Evolutionary conservation across 2,888 invertebrate genomes (phyloP).

Genomic region (Pyrocoelia pectoralis): DNA sequence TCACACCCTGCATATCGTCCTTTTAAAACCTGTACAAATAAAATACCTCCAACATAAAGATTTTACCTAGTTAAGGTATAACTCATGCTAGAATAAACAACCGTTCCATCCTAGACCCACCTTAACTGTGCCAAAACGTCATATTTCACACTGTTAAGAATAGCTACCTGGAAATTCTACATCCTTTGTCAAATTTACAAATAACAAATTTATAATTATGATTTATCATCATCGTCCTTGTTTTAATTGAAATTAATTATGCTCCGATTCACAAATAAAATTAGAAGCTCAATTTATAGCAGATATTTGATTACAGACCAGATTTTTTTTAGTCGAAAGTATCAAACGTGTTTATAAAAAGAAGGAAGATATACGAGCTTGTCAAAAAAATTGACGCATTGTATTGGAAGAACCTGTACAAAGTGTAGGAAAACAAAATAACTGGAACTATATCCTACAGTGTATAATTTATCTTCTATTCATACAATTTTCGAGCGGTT

Average conservation of each 20-base stretch:
- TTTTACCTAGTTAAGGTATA: constrained; percentile 11
- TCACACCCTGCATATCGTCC: constrained; percentile 38
- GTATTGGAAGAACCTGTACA: background rate
- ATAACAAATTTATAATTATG: constrained; percentile 5
- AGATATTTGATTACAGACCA: background rate
- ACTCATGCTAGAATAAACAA: constrained; percentile 21
- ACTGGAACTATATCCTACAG: background rate
- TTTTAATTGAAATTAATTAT: constrained; percentile 10
- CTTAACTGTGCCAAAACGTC: constrained; percentile 39
- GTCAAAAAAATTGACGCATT: constrained; percentile 9
- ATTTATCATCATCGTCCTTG: background rate
- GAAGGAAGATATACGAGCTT: background rate
- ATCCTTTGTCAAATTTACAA: constrained; percentile 23
- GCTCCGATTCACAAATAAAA: background rate
- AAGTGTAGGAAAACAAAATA: background rate
- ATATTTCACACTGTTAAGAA: constrained; percentile 26
- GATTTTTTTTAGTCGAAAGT: too few relatives aligned
- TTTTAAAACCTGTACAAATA: constrained; percentile 35
- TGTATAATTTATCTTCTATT: background rate
- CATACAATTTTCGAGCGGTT: background rate
- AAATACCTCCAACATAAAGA: constrained; percentile 13
- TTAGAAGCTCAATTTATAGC: background rate
- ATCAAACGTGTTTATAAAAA: background rate
- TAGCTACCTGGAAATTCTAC: constrained; percentile 29
- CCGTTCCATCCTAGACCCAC: constrained; percentile 37